Percentiles rank a stretch among this genome's conserved stretches.
Conservation (phyloP, 2,797 vertebrate genomes). For the Chromis chromis region DNA sequence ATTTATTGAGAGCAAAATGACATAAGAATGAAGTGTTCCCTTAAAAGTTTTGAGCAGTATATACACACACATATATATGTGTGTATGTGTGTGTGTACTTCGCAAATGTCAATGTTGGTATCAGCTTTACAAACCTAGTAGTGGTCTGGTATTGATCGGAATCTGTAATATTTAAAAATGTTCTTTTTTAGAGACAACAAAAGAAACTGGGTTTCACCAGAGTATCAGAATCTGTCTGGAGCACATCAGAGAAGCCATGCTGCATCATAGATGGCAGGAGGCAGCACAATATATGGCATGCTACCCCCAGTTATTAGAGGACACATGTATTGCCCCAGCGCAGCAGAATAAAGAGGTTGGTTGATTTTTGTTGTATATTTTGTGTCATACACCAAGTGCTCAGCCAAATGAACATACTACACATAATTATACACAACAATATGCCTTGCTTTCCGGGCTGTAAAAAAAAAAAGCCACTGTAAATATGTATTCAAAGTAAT, state of each 20-base stretch:
- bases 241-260: constrained; percentile 87
- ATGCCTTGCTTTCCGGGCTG: too few relatives aligned
- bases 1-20: too few relatives aligned
- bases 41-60: too few relatives aligned
- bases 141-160: neutral
- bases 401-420: neutral
- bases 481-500: neutral
- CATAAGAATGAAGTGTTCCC: too few relatives aligned
- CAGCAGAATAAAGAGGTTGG: constrained; percentile 82
- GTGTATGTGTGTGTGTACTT: too few relatives aligned
- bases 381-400: neutral
- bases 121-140: neutral
- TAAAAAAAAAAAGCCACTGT: neutral
- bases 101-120: neutral
- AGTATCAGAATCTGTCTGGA: constrained; percentile 83
- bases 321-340: constrained; percentile 30
- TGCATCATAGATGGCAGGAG: constrained; percentile 89
- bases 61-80: too few relatives aligned
- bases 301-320: constrained; percentile 87
- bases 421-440: neutral
- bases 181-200: constrained; percentile 38
- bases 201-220: constrained; percentile 80
- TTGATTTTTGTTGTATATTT: neutral
- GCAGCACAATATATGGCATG: constrained; percentile 87
- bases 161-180: neutral